Conservation (phyloP, 2,797 vertebrate species). For the Danionella dracula region DNA sequence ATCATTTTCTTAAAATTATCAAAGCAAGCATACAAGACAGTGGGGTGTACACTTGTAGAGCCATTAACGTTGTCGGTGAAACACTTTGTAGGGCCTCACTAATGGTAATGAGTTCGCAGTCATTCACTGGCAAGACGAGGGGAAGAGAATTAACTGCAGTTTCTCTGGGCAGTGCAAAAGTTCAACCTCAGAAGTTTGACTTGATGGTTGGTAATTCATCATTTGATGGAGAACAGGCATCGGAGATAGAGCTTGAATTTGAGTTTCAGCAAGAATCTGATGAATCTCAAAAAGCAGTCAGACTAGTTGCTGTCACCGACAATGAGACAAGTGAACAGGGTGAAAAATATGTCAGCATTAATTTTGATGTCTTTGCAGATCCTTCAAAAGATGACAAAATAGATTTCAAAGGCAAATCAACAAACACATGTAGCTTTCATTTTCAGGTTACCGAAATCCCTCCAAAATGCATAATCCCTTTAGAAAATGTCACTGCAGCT, state of each 20-base stretch:
- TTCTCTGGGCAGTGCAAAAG: slow-evolving; percentile 58
- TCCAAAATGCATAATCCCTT: slow-evolving; percentile 79
- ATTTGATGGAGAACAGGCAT: slow-evolving; percentile 70
- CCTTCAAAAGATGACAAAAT: slow-evolving; percentile 75
- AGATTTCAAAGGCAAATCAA: slow-evolving; percentile 81
- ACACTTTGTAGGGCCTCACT: slow-evolving; percentile 81
- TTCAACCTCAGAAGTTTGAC: slow-evolving; percentile 72
- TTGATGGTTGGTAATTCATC: slow-evolving; percentile 72
- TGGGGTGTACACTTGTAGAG: slow-evolving; percentile 82
- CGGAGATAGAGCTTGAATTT: slow-evolving; percentile 85
- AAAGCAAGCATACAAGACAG: slow-evolving; percentile 73
- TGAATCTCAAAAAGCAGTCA: slow-evolving; percentile 75
- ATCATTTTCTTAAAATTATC: slow-evolving; percentile 82
- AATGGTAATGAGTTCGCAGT: slow-evolving; percentile 65
- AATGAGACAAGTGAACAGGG: slow-evolving; percentile 69
- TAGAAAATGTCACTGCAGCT: slow-evolving; percentile 77
- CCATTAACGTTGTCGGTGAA: slow-evolving; percentile 86
- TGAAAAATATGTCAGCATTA: slow-evolving; percentile 73
- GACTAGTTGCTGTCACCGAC: slow-evolving; percentile 73
- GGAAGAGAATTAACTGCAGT: slow-evolving; percentile 66
- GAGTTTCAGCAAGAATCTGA: slow-evolving; percentile 74
- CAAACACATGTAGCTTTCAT: slow-evolving; percentile 84
- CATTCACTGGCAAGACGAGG: slow-evolving; percentile 57
- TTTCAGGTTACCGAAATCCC: slow-evolving; percentile 84
- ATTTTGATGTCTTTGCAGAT: slow-evolving; percentile 81